phyloP scores from a whole-genome alignment of 2,797 vertebrate genomes.

The Sebastolobus altivelis region DNA sequence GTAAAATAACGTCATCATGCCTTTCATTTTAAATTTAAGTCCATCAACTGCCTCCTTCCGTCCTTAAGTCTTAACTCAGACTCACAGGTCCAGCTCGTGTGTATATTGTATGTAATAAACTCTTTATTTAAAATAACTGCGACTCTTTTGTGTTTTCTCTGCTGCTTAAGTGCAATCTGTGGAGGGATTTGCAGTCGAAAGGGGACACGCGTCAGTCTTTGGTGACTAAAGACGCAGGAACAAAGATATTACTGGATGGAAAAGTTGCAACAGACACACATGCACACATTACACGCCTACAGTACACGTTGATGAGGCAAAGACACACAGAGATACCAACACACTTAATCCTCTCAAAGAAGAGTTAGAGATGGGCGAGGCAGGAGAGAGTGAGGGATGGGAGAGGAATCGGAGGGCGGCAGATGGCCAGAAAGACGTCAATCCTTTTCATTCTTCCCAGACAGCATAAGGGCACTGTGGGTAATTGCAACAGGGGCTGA shows the following conservation, averaged over 20 bases:
- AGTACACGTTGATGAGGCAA: slow-evolving; percentile 64
- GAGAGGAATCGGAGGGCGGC: slow-evolving; percentile 66
- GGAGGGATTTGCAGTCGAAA: slow-evolving; percentile 66
- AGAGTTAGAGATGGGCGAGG: slow-evolving; percentile 63
- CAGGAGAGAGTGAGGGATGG: slow-evolving; percentile 45
- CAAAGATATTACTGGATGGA: slow-evolving; percentile 66
- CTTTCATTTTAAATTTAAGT: slow-evolving; percentile 50
- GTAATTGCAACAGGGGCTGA: slow-evolving; percentile 72
- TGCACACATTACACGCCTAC: slow-evolving; percentile 34
- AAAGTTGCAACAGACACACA: slow-evolving; percentile 56
- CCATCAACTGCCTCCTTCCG: slow-evolving; percentile 38
- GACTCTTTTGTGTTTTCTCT: slow-evolving; percentile 48
- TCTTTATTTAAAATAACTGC: slow-evolving; percentile 75
- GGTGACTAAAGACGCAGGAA: slow-evolving; percentile 47
- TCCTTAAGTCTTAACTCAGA: slow-evolving; percentile 57
- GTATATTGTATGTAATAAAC: slow-evolving; percentile 81
- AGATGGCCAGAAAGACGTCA: slow-evolving; percentile 87
- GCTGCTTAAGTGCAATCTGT: slow-evolving; percentile 53
- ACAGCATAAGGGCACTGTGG: slow-evolving; percentile 73
- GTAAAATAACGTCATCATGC: slow-evolving; percentile 57
- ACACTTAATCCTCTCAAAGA: slow-evolving; percentile 86
- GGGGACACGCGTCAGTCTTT: slow-evolving; percentile 69
- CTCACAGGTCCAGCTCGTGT: slow-evolving; percentile 68
- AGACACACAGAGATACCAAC: slow-evolving; percentile 66
- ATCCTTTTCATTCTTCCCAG: slow-evolving; percentile 81